Evolutionary conservation across 2,888 invertebrate species (phyloP).

Genomic region (Sinohyriopsis cumingii): DNA sequence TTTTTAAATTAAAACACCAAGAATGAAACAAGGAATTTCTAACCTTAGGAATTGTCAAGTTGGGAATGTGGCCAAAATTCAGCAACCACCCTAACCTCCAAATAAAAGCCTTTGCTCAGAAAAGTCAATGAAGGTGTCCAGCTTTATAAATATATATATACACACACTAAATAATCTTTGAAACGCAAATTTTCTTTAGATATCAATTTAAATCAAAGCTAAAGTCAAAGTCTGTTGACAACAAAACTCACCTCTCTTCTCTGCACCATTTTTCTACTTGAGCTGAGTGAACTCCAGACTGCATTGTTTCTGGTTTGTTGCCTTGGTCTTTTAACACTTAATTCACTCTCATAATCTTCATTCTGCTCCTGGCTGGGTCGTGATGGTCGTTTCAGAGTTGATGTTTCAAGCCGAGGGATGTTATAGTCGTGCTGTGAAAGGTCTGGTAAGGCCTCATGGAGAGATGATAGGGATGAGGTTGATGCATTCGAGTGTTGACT

Average conservation of each 20-base stretch:
- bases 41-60: too few relatives aligned
- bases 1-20: too few relatives aligned
- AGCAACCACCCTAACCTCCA: too few relatives aligned
- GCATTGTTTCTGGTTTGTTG: constrained; percentile 44
- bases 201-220: too few relatives aligned
- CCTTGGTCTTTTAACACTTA: constrained; percentile 24
- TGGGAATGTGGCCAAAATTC: too few relatives aligned
- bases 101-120: too few relatives aligned
- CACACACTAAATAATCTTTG: too few relatives aligned
- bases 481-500: constrained; percentile 59
- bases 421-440: constrained; percentile 41
- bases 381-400: constrained; percentile 39
- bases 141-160: too few relatives aligned
- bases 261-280: constrained; percentile 27
- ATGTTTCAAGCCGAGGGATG: constrained; percentile 46
- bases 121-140: too few relatives aligned
- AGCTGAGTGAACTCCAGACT: constrained; percentile 54
- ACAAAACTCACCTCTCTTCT: not conserved
- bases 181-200: too few relatives aligned
- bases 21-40: too few relatives aligned
- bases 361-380: constrained; percentile 22
- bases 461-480: constrained; percentile 45
- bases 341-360: constrained; percentile 20
- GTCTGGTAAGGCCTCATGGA: constrained; percentile 57
- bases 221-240: too few relatives aligned